Percentiles rank a stretch among this genome's conserved stretches.
These are phyloP conservation scores for Fukomys damarensis DNA, from an alignment of 2,113 vertebrate genomes.

Conservation along the genomic window DNA sequence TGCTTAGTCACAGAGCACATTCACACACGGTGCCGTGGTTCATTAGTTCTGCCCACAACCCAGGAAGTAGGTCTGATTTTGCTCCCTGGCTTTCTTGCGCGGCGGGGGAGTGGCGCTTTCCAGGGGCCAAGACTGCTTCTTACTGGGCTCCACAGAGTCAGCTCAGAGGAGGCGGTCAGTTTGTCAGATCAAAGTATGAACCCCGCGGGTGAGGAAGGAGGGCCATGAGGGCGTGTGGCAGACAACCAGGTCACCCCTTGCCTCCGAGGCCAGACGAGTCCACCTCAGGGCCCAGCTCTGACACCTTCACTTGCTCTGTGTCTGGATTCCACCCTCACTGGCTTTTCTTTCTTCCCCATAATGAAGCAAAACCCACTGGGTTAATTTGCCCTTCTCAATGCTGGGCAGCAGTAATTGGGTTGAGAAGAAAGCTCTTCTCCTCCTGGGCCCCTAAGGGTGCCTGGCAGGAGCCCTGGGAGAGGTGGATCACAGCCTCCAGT, in stretches of 20 bases:
- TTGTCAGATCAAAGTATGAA: neutral
- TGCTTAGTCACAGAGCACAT: slow-evolving; percentile 16
- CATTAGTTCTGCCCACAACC: neutral
- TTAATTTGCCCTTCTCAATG: slow-evolving; percentile 73
- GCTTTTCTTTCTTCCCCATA: slow-evolving; percentile 53
- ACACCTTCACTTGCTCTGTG: neutral
- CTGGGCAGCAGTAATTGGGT: slow-evolving; percentile 66
- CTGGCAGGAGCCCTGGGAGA: neutral
- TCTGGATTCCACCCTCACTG: neutral
- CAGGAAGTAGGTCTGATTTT: neutral
- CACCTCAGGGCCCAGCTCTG: neutral
- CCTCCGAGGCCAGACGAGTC: neutral
- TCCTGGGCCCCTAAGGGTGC: slow-evolving; percentile 55
- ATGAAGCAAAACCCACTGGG: slow-evolving; percentile 58
- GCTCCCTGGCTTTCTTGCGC: neutral
- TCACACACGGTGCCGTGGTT: neutral
- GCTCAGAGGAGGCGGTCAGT: neutral
- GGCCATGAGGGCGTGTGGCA: accelerated
- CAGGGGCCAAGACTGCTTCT: neutral
- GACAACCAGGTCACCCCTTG: neutral
- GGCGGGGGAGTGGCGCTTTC: too few relatives aligned
- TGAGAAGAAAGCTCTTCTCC: slow-evolving; percentile 69
- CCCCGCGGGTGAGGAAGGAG: neutral
- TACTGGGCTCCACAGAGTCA: neutral
- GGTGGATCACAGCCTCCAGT: slow-evolving; percentile 56